Evolutionary conservation across 2,888 invertebrate species (phyloP).

Genomic region (Entomobrya multifasciata): DNA sequence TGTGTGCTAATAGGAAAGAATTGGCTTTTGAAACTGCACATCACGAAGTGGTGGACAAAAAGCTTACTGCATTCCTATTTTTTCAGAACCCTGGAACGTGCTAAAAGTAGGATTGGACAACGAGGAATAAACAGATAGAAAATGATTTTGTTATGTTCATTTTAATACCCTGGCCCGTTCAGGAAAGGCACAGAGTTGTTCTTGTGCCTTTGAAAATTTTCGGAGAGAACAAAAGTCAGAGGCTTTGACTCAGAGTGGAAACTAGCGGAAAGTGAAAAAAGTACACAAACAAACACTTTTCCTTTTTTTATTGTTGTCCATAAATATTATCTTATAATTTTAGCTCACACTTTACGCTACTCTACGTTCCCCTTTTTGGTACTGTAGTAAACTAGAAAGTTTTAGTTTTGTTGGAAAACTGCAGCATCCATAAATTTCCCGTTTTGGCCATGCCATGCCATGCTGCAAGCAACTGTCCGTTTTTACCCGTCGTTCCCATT

Average conservation of each 20-base stretch:
- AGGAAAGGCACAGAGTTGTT: no score
- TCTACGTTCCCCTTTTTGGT: no score
- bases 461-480: not conserved
- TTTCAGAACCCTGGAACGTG: no score
- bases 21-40: no score
- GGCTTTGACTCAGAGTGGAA: no score
- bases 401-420: constrained; percentile 8
- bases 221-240: no score
- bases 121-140: not conserved
- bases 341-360: no score
- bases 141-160: not conserved
- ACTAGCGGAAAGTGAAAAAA: not conserved
- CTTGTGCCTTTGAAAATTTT: no score
- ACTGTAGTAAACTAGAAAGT: not conserved
- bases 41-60: no score
- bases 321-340: constrained; percentile 1
- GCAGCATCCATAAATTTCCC: constrained; percentile 36
- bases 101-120: no score
- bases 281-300: not conserved
- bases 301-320: constrained; percentile 29
- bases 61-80: no score
- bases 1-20: no score
- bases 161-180: not conserved
- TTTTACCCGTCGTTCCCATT: not conserved
- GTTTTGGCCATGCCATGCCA: not conserved